Conservation (phyloP, 2,113 vertebrate species). For the Alligator mississippiensis region DNA sequence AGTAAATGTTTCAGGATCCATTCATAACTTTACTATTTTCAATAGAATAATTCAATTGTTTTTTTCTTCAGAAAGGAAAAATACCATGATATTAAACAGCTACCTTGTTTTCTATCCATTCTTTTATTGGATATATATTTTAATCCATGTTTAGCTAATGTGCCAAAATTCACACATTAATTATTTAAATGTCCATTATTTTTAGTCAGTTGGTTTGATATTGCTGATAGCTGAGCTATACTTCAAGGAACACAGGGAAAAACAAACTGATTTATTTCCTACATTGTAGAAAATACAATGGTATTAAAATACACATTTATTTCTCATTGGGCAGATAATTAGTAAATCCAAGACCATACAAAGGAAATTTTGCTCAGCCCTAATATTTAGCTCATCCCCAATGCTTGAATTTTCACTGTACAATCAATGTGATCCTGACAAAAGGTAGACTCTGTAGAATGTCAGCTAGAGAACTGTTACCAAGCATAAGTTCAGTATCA, state of each 20-base stretch:
- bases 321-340: background rate
- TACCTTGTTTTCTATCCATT: background rate
- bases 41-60: background rate
- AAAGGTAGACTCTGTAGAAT: background rate
- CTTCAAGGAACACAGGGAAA: background rate
- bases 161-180: background rate
- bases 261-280: too few relatives aligned
- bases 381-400: background rate
- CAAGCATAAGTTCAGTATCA: background rate
- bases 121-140: background rate
- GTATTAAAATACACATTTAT: background rate
- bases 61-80: background rate
- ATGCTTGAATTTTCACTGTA: background rate
- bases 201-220: background rate
- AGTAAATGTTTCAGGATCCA: background rate
- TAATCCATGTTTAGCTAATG: fast-evolving
- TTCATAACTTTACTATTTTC: background rate
- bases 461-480: background rate
- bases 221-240: background rate
- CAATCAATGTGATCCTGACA: background rate
- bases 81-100: background rate
- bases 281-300: too few relatives aligned
- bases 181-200: too few relatives aligned
- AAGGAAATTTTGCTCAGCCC: background rate
- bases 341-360: background rate